These are phyloP conservation scores for Epizoanthus illoricatus DNA, from an alignment of 92 coral and sea anemone species.

Conservation along the genomic window DNA sequence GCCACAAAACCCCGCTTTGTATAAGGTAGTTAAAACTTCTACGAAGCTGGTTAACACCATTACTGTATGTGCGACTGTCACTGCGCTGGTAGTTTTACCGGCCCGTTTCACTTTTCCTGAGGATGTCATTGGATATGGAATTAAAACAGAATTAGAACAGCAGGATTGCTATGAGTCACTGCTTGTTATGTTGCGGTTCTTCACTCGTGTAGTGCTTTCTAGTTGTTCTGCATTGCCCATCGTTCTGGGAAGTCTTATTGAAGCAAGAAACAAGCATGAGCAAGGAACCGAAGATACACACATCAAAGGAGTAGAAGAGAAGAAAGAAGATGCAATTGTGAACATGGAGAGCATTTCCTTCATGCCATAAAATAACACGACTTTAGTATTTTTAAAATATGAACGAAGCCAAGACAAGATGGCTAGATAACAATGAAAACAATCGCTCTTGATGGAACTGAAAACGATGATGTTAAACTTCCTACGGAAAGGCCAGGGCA, in stretches of 20 bases:
- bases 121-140: background rate
- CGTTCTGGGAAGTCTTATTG: background rate
- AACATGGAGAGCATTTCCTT: too few relatives aligned
- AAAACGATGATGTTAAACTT: too few relatives aligned
- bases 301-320: too few relatives aligned
- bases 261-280: background rate
- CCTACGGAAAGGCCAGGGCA: too few relatives aligned
- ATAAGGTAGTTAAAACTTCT: background rate
- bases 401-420: too few relatives aligned
- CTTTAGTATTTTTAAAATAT: too few relatives aligned
- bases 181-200: background rate
- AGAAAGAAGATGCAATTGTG: too few relatives aligned
- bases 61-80: too few relatives aligned
- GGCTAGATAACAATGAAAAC: too few relatives aligned
- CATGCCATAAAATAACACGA: too few relatives aligned
- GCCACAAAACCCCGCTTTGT: background rate
- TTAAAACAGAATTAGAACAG: background rate
- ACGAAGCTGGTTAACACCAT: background rate
- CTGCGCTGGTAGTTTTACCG: background rate
- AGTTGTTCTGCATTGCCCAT: background rate
- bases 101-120: background rate
- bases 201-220: background rate
- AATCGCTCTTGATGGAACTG: too few relatives aligned
- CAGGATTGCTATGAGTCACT: background rate
- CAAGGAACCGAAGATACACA: too few relatives aligned